These are phyloP conservation scores for Entomobrya proxima DNA, from an alignment of 2,888 invertebrate genomes.

Conservation along the genomic window DNA sequence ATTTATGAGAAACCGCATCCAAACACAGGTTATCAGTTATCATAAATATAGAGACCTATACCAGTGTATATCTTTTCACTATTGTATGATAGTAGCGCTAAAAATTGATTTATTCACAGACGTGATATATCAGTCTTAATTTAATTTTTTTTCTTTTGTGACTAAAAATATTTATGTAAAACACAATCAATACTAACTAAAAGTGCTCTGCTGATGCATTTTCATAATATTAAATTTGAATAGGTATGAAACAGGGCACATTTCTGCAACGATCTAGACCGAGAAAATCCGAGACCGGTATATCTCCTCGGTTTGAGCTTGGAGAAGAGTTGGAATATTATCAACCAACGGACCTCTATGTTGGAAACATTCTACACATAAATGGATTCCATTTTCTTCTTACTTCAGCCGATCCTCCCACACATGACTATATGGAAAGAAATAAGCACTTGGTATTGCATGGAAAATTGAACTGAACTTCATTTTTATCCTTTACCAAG, in stretches of 20 bases:
- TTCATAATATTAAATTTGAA: background rate
- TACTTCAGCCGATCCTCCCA: conserved; percentile 89
- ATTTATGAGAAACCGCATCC: conserved; percentile 86
- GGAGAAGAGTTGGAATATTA: conserved; percentile 86
- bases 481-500: too few relatives aligned
- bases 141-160: too few relatives aligned
- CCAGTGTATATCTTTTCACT: background rate
- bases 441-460: conserved; percentile 84
- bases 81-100: too few relatives aligned
- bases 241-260: conserved; percentile 78
- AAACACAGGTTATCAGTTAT: conserved; percentile 82
- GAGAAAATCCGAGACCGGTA: conserved; percentile 84
- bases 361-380: conserved; percentile 87
- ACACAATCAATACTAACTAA: background rate
- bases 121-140: background rate
- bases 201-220: background rate
- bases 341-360: conserved; percentile 87
- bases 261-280: conserved; percentile 81
- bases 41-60: background rate
- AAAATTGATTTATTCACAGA: background rate
- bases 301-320: conserved; percentile 79
- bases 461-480: background rate
- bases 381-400: conserved; percentile 88
- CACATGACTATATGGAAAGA: conserved; percentile 90
- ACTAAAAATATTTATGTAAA: too few relatives aligned